Evolutionary conservation across 53 echinoderm and acorn worm genomes (phyloP).

Genomic region (Antedon mediterranea): DNA sequence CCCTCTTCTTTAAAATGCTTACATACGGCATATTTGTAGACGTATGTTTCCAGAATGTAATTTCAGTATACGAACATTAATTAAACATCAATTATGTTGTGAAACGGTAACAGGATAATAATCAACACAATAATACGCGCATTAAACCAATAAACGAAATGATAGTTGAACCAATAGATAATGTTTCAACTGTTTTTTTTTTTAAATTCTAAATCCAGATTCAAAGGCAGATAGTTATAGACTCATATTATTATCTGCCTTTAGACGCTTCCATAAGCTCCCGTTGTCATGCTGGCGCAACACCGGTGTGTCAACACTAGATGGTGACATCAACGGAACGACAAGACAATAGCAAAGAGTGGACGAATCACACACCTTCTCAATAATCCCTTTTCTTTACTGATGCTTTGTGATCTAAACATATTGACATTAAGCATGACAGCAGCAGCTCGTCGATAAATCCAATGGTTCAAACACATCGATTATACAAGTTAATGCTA

Average conservation of each 20-base stretch:
- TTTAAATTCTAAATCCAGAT: background rate
- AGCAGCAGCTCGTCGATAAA: background rate
- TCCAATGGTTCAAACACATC: background rate
- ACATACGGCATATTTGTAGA: background rate
- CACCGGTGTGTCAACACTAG: background rate
- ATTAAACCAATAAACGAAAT: too few relatives aligned
- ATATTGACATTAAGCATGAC: background rate
- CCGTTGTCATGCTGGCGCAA: background rate
- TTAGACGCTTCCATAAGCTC: background rate
- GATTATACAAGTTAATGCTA: too few relatives aligned
- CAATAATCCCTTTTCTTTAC: background rate
- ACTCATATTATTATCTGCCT: background rate
- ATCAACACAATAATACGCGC: too few relatives aligned
- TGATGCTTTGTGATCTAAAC: background rate
- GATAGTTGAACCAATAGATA: too few relatives aligned
- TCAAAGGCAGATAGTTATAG: background rate
- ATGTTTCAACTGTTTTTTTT: too few relatives aligned
- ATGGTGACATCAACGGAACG: background rate
- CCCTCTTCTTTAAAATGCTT: background rate
- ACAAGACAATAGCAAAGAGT: background rate
- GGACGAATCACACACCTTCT: background rate
- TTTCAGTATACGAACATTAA: too few relatives aligned
- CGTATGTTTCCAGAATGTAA: too few relatives aligned
- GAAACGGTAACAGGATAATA: too few relatives aligned
- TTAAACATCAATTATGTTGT: too few relatives aligned